Percentiles rank a stretch among this genome's conserved stretches.
phyloP scores from a whole-genome alignment of 2,888 invertebrate genomes.

The Mesodorylaimus sp. region DNA sequence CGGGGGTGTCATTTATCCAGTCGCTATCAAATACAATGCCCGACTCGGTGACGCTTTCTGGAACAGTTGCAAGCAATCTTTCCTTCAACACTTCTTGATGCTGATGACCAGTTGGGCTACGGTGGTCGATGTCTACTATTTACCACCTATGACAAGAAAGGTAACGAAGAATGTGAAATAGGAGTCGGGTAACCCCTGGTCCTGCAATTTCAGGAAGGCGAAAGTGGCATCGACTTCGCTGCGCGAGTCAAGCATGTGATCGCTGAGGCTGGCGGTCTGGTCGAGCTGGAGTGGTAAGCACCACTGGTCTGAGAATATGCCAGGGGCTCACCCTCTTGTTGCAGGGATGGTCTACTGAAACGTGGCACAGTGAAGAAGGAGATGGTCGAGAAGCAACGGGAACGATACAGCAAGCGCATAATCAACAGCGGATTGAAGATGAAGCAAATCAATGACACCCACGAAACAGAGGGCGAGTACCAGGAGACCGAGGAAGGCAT shows the following conservation, averaged over 20 bases:
- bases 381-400: conserved; percentile 78
- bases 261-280: conserved; percentile 80
- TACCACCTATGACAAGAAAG: conserved; percentile 71
- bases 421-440: no score
- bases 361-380: conserved; percentile 81
- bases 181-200: no score
- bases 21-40: conserved; percentile 94
- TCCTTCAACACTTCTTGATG: conserved; percentile 49
- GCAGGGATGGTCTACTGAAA: conserved; percentile 91
- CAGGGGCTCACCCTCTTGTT: no score
- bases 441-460: no score
- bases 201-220: conserved; percentile 46
- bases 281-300: conserved; percentile 78
- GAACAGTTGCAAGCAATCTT: conserved; percentile 84
- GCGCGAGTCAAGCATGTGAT: conserved; percentile 86
- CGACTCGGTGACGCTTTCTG: conserved; percentile 97
- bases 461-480: no score
- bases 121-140: conserved; percentile 94
- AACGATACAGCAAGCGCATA: no score
- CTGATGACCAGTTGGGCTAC: conserved; percentile 99
- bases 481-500: no score
- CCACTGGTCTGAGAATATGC: no score
- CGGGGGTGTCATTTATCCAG: conserved; percentile 89
- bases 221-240: conserved; percentile 81
- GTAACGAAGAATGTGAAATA: no score